phyloP scores from a whole-genome alignment of 2,113 vertebrate genomes.

The Lampris incognitus region DNA sequence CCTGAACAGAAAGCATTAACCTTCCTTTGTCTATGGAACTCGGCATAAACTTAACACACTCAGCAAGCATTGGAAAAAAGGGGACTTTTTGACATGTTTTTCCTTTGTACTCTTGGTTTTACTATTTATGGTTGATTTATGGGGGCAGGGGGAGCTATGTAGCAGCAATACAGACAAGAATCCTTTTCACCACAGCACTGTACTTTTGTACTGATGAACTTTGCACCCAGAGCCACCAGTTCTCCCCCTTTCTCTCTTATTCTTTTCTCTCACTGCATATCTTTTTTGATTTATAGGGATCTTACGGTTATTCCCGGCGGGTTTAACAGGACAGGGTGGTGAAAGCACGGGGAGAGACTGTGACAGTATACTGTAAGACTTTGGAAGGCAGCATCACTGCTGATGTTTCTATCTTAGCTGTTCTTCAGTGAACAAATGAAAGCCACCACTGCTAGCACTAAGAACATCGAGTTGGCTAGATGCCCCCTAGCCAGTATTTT shows the following conservation, averaged over 20 bases:
- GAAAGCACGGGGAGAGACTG: slow-evolving; percentile 33
- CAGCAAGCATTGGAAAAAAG: slow-evolving; percentile 65
- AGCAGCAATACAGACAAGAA: slow-evolving; percentile 84
- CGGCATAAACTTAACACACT: slow-evolving; percentile 76
- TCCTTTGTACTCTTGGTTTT: slow-evolving; percentile 65
- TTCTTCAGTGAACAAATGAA: slow-evolving; percentile 22
- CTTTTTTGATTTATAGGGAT: slow-evolving; percentile 66
- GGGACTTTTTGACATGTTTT: slow-evolving; percentile 64
- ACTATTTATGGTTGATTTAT: slow-evolving; percentile 62
- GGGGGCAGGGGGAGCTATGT: slow-evolving; percentile 76
- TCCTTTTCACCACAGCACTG: slow-evolving; percentile 82
- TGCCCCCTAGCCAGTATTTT: slow-evolving; percentile 58
- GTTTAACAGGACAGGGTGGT: slow-evolving; percentile 42
- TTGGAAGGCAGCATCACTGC: slow-evolving; percentile 57
- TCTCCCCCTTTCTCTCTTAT: slow-evolving; percentile 71
- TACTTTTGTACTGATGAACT: slow-evolving; percentile 81
- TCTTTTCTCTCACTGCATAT: slow-evolving; percentile 56
- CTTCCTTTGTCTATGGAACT: slow-evolving; percentile 84
- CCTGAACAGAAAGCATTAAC: slow-evolving; percentile 87
- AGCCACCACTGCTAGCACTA: slow-evolving; percentile 19
- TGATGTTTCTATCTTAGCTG: slow-evolving; percentile 43
- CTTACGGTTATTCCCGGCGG: slow-evolving; percentile 63
- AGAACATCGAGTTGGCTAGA: slow-evolving; percentile 39
- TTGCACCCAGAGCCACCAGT: slow-evolving; percentile 81
- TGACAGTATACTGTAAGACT: slow-evolving; percentile 36